Evolutionary conservation across 2,113 vertebrate genomes (phyloP).

Genomic region (Camelus dromedarius): DNA sequence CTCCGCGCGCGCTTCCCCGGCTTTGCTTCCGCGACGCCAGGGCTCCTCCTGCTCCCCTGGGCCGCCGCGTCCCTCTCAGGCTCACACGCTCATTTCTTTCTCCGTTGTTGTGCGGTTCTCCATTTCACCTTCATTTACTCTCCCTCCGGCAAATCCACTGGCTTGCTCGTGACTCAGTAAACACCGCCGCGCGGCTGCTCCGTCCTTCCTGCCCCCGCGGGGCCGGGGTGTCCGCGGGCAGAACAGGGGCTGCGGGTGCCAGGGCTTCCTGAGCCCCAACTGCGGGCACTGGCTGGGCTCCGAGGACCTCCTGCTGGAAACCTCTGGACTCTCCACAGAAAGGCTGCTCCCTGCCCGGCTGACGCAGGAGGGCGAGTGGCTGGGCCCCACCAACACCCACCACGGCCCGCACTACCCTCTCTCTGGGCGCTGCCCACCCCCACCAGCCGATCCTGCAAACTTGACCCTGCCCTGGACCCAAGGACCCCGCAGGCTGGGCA

Average conservation of each 20-base stretch:
- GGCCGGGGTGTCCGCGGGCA: rapidly evolving
- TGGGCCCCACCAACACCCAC: not conserved
- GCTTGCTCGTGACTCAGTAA: rapidly evolving
- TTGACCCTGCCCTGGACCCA: rapidly evolving
- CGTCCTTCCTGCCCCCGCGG: rapidly evolving
- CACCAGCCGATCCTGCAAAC: not conserved
- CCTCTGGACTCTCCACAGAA: not conserved
- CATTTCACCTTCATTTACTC: not conserved
- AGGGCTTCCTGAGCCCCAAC: not conserved
- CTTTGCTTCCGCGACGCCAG: constrained; percentile 42
- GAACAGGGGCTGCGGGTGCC: not conserved
- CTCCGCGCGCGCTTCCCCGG: constrained; percentile 34
- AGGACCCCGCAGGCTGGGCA: rapidly evolving
- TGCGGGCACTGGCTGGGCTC: rapidly evolving
- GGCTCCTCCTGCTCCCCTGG: constrained; percentile 52
- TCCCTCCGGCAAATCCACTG: not conserved
- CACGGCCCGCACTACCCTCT: rapidly evolving
- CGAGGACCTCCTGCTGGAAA: not conserved
- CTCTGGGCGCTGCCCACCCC: rapidly evolving
- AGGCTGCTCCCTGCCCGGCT: rapidly evolving
- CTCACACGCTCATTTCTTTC: not conserved
- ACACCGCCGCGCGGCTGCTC: rapidly evolving
- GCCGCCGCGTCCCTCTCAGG: not conserved
- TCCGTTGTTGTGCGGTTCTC: not conserved
- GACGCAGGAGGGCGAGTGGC: rapidly evolving